These are phyloP conservation scores for Chelonus insularis DNA, from an alignment of 1,140 invertebrate genomes.

Conservation along the genomic window DNA sequence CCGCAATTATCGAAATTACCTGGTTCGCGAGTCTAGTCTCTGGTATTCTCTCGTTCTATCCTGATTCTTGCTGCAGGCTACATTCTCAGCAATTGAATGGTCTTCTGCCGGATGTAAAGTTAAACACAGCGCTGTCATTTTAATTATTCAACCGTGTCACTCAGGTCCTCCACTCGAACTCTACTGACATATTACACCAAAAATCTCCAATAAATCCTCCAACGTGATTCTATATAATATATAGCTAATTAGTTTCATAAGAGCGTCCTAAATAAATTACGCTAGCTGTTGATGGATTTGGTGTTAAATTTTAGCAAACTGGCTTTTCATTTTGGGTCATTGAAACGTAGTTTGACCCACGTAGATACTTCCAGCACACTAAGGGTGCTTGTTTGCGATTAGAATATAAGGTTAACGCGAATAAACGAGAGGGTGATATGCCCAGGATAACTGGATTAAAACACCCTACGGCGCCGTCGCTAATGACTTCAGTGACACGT, in stretches of 20 bases:
- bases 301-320: background rate
- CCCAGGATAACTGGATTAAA: constrained; percentile 32
- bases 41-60: background rate
- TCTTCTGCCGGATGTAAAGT: background rate
- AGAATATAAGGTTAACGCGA: constrained; percentile 27
- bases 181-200: background rate
- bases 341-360: background rate
- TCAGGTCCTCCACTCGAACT: background rate
- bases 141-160: background rate
- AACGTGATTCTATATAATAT: too few relatives aligned
- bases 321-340: background rate
- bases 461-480: constrained; percentile 28
- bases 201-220: background rate
- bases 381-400: constrained; percentile 7
- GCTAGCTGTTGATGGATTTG: background rate
- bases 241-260: too few relatives aligned
- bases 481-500: constrained; percentile 34
- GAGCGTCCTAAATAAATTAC: background rate
- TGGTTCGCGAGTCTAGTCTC: constrained; percentile 14
- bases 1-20: constrained; percentile 51
- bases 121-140: background rate
- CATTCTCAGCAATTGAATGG: background rate
- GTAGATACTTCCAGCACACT: background rate
- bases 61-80: background rate
- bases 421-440: constrained; percentile 24